Evolutionary conservation across 2,797 vertebrate genomes (phyloP).

Genomic region (Echeneis naucrates): DNA sequence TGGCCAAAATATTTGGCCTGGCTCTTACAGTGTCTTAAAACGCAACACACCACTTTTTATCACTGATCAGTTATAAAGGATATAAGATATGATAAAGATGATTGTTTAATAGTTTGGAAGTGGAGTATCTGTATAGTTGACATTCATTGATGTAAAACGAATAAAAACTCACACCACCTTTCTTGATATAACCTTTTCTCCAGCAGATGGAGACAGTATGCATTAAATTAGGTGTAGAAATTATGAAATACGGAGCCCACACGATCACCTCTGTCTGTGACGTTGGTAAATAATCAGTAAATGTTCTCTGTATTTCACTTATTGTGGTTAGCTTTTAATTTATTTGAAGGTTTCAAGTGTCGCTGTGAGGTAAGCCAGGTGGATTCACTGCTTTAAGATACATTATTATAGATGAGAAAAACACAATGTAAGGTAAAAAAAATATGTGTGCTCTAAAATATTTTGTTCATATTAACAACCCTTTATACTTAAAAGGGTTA

Average conservation of each 20-base stretch:
- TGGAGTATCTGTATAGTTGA: not conserved
- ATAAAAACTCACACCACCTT: not conserved
- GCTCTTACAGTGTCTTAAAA: not conserved
- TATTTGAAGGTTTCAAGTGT: no score
- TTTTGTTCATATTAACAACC: not conserved
- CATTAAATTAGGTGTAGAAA: no score
- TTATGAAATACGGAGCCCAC: no score
- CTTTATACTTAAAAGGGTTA: no score
- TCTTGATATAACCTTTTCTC: not conserved
- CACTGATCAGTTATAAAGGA: no score
- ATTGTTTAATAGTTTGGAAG: slow-evolving; percentile 7
- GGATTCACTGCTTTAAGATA: no score
- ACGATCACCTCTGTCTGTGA: not conserved
- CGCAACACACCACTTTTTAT: not conserved
- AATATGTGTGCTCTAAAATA: no score
- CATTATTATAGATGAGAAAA: no score
- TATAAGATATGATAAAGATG: not conserved
- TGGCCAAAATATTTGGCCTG: not conserved
- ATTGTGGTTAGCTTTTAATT: not conserved
- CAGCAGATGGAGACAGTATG: slow-evolving; percentile 45
- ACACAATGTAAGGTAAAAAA: no score
- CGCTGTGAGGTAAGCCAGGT: no score
- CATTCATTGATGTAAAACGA: slow-evolving; percentile 4
- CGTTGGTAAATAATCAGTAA: not conserved
- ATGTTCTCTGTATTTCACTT: not conserved